Evolutionary conservation across 2,888 invertebrate genomes (phyloP).

Genomic region (Stictocephala bisonia): DNA sequence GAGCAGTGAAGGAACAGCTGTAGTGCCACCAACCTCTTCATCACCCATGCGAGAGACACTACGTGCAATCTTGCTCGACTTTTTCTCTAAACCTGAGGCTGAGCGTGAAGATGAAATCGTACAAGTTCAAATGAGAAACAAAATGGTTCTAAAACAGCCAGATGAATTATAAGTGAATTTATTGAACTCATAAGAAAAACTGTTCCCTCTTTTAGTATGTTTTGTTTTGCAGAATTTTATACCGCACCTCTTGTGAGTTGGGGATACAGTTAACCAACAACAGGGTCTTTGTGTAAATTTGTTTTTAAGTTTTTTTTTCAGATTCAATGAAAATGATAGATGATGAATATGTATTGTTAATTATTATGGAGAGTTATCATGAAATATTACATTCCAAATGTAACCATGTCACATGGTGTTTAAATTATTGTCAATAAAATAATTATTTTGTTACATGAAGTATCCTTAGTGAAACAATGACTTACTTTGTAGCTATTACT

Average conservation of each 20-base stretch:
- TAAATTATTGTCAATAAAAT: neutral
- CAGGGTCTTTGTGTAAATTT: constrained; percentile 22
- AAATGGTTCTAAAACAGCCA: constrained; percentile 43
- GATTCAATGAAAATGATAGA: constrained; percentile 13
- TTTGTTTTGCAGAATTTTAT: no score
- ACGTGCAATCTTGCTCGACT: constrained; percentile 42
- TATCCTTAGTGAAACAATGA: no score
- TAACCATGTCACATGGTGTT: constrained; percentile 14
- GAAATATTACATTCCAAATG: constrained; percentile 22
- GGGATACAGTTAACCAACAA: neutral
- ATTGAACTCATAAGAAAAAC: neutral
- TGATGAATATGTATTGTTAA: constrained; percentile 1
- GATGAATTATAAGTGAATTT: constrained; percentile 44
- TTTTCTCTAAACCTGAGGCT: constrained; percentile 43
- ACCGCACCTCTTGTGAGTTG: no score
- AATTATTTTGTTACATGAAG: constrained; percentile 16
- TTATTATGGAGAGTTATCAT: neutral
- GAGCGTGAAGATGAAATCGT: constrained; percentile 43
- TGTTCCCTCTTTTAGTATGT: no score
- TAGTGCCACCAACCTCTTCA: constrained; percentile 45
- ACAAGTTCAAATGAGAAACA: constrained; percentile 41
- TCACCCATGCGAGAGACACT: constrained; percentile 35
- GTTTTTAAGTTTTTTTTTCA: constrained; percentile 8
- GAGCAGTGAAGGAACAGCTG: constrained; percentile 48
- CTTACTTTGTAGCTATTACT: no score